Evolutionary conservation across 2,797 vertebrate species (phyloP).

Genomic region (Rhynchotus rufescens): DNA sequence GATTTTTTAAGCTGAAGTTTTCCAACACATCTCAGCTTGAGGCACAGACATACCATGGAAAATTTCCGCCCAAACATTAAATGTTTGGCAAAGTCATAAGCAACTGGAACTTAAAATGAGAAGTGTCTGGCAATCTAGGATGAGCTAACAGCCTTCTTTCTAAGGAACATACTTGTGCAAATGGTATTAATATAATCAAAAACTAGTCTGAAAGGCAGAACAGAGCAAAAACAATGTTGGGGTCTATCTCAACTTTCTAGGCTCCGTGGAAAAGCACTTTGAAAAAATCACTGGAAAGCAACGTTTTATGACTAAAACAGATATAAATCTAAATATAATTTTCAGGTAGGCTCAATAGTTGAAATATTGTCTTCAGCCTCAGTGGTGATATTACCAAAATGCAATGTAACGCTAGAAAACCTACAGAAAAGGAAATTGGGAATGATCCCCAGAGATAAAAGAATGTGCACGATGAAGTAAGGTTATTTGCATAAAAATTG

Average conservation of each 20-base stretch:
- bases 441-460: constrained; percentile 51
- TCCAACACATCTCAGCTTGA: constrained; percentile 47
- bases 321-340: constrained; percentile 59
- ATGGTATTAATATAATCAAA: constrained; percentile 15
- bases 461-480: constrained; percentile 7
- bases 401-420: constrained; percentile 21
- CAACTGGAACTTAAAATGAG: neutral
- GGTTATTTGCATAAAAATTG: constrained; percentile 52
- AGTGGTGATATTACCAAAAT: constrained; percentile 46
- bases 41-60: constrained; percentile 19
- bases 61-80: constrained; percentile 29
- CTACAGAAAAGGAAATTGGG: constrained; percentile 53
- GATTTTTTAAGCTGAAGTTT: constrained; percentile 45
- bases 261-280: constrained; percentile 1
- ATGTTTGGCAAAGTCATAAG: constrained; percentile 27
- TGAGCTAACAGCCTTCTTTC: constrained; percentile 2
- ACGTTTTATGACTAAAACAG: constrained; percentile 34
- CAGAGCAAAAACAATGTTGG: neutral
- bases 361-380: constrained; percentile 57
- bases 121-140: constrained; percentile 10
- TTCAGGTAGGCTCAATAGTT: constrained; percentile 55
- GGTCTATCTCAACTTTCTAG: constrained; percentile 25
- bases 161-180: constrained; percentile 26
- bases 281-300: constrained; percentile 46
- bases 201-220: constrained; percentile 10